Percentiles rank a stretch among this genome's conserved stretches.
phyloP scores from a whole-genome alignment of 2,888 invertebrate species.

The Athrips mouffetella region DNA sequence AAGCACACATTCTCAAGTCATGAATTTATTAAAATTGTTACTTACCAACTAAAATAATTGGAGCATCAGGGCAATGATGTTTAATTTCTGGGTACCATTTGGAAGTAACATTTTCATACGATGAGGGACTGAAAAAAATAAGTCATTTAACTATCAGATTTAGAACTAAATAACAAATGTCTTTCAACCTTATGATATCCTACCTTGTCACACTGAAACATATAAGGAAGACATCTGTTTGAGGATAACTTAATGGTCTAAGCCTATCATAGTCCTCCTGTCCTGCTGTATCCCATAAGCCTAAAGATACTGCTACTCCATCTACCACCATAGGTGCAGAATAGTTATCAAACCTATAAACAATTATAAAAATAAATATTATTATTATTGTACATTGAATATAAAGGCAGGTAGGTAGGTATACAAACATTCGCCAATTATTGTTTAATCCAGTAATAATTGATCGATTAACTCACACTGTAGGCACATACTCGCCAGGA shows the following conservation, averaged over 20 bases:
- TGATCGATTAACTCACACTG: constrained; percentile 85
- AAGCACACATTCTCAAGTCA: not conserved
- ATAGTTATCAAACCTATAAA: constrained; percentile 96
- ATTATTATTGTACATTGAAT: too few species aligned
- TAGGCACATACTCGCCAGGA: constrained; percentile 96
- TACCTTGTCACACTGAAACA: constrained; percentile 97
- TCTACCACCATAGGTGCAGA: constrained; percentile 99
- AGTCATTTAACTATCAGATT: not conserved
- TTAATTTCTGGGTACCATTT: constrained; percentile 99
- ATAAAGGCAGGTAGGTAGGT: too few species aligned
- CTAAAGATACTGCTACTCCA: constrained; percentile 96
- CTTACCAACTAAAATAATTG: constrained; percentile 98
- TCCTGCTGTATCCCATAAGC: constrained; percentile 98
- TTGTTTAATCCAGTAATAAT: too few species aligned
- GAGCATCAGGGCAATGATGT: constrained; percentile 99
- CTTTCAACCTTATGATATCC: constrained; percentile 14
- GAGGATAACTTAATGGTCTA: constrained; percentile 97
- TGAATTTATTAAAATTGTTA: constrained; percentile 18
- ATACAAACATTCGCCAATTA: too few species aligned
- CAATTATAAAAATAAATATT: not conserved
- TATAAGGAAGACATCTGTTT: constrained; percentile 99
- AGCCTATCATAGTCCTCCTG: constrained; percentile 98
- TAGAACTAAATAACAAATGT: too few species aligned
- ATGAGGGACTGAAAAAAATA: constrained; percentile 88
- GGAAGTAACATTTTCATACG: constrained; percentile 99